Conservation (phyloP, 2,888 invertebrate genomes). For the Bugulina stolonifera region DNA sequence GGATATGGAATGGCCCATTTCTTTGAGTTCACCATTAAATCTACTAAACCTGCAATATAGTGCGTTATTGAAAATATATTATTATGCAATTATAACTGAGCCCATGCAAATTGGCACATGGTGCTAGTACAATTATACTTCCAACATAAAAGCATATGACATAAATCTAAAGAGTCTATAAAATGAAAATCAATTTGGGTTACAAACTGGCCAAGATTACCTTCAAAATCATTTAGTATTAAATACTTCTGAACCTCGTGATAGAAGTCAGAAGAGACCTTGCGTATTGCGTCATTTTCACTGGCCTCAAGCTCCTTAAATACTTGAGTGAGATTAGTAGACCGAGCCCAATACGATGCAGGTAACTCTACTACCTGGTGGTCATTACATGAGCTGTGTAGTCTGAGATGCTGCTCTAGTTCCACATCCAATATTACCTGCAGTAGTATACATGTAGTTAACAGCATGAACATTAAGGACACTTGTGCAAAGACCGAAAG, state of each 20-base stretch:
- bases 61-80: no score
- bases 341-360: conserved; percentile 35
- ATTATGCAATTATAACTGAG: no score
- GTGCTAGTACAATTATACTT: no score
- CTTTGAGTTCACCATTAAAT: conserved; percentile 59
- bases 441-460: no score
- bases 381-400: conserved; percentile 55
- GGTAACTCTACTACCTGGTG: conserved; percentile 41
- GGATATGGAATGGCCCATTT: conserved; percentile 33
- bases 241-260: conserved; percentile 76
- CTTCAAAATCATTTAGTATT: conserved; percentile 68
- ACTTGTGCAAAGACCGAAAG: no score
- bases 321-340: conserved; percentile 5
- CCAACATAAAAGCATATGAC: no score
- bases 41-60: conserved; percentile 60
- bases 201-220: no score
- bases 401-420: conserved; percentile 72
- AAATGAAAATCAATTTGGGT: no score
- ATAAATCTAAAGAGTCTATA: no score
- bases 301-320: conserved; percentile 19
- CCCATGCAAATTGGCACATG: no score
- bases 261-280: conserved; percentile 62
- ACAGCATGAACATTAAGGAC: no score
- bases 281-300: conserved; percentile 35
- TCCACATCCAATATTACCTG: conserved; percentile 74